Base-by-base conservation (phyloP, 2,888 invertebrate genomes). In the Spodoptera picta region DNA sequence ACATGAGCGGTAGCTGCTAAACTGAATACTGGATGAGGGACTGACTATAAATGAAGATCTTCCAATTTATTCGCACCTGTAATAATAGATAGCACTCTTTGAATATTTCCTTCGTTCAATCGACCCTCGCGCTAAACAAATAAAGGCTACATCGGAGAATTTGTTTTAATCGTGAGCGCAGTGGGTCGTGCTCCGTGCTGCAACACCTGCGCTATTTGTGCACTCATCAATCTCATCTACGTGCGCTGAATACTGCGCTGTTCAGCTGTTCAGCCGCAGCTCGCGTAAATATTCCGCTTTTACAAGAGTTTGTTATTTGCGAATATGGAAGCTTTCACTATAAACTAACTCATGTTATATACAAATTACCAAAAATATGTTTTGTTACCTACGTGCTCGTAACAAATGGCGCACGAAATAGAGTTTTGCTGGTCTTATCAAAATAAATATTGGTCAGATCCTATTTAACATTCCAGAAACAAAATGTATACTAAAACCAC, bases 191-290 rank as follows among this genome's bases (percentile, higher is more conserved):
- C 54, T 66, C 56, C 45, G 72, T 53, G 58, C 54, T 73, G 77
- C 66, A 72, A 51, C 77, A 76, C 76, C 76, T 75, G 72, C 51
- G 47, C 43, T 71, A 49, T 72, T 76, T 76, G 73, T 76, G 77
- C 60, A 57, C 67, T 48, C 60, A 73, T 76, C 72, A 76, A 77
- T 72, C 72, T 77, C 57, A 4, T 19, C 11, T 50, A 66, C 60
- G 72, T 72, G 72, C 51, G 60, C 57, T 31, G 72, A 73, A 76
- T 77, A 48, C 49, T 49, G 43, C 48, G 44, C 11, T 46, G 46
- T 53, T 64, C 43, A 63, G 42, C 31, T 27, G 27, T 27, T 36
- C 36, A 36, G 36, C 31, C 48, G 42, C 51, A 27, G 54, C 23
- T 49, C 54, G 55, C 48, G 54, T 44, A 44, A 56, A 62, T 71